Evolutionary conservation across 2,888 invertebrate species (phyloP).

Genomic region (Brachynemurus nebulosus): DNA sequence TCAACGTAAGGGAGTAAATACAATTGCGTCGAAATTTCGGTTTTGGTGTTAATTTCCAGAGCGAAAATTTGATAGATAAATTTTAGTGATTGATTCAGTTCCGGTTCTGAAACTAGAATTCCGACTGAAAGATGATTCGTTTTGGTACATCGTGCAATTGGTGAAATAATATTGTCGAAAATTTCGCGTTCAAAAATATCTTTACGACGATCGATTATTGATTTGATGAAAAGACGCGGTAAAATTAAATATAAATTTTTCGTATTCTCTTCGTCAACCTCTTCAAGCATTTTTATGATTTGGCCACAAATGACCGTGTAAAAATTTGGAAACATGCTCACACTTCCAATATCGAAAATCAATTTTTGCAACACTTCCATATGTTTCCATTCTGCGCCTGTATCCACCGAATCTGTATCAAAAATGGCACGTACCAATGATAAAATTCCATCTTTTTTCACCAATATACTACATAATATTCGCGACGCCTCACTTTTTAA

Average conservation of each 20-base stretch:
- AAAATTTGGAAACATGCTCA: conserved; percentile 34
- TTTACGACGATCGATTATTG: conserved; percentile 36
- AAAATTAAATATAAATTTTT: conserved; percentile 27
- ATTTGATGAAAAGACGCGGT: conserved; percentile 40
- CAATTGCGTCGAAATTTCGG: background rate
- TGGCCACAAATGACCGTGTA: conserved; percentile 39
- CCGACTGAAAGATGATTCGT: conserved; percentile 4
- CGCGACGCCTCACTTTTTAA: conserved; percentile 44
- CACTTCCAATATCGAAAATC: conserved; percentile 40
- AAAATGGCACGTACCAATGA: conserved; percentile 50
- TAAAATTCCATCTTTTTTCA: conserved; percentile 46
- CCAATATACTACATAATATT: conserved; percentile 44
- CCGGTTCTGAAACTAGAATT: background rate
- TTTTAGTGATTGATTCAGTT: background rate
- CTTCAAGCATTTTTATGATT: conserved; percentile 34
- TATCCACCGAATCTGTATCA: conserved; percentile 38
- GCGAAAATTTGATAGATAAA: conserved; percentile 1
- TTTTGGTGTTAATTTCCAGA: conserved; percentile 7
- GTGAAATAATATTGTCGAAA: conserved; percentile 26
- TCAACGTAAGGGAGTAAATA: conserved; percentile 7
- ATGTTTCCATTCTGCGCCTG: conserved; percentile 49
- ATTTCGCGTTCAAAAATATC: conserved; percentile 30
- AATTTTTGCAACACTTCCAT: conserved; percentile 52
- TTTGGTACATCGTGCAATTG: conserved; percentile 19
- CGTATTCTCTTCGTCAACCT: conserved; percentile 30